phyloP scores from a whole-genome alignment of 2,888 invertebrate species.

The Sinopyrophorus schimmeli region DNA sequence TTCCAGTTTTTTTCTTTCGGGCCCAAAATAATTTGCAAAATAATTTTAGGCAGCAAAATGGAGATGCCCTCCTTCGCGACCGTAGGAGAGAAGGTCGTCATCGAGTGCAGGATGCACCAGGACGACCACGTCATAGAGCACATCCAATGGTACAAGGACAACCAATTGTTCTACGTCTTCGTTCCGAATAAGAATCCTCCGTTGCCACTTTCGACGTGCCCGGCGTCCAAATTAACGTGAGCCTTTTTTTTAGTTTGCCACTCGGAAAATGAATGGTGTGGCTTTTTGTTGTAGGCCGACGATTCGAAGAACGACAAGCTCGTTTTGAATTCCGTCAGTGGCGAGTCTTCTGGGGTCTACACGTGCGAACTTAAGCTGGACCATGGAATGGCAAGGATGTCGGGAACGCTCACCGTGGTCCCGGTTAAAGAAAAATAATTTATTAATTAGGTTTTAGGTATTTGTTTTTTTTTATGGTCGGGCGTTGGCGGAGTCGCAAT shows the following conservation, averaged over 20 bases:
- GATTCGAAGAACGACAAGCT: constrained; percentile 5
- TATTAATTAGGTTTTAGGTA: too few relatives aligned
- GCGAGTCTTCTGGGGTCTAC: constrained; percentile 6
- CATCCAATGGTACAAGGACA: constrained; percentile 20
- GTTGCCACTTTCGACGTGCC: constrained; percentile 5
- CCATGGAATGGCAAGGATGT: constrained; percentile 13
- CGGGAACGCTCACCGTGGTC: constrained; percentile 9
- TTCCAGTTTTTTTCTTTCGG: too few relatives aligned
- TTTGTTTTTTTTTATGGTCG: too few relatives aligned
- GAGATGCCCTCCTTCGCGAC: constrained; percentile 14
- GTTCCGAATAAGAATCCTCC: not conserved
- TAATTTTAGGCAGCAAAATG: constrained; percentile 18
- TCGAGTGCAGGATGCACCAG: constrained; percentile 9
- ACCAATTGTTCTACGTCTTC: constrained; percentile 9
- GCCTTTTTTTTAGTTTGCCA: not conserved
- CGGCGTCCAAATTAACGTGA: constrained; percentile 9
- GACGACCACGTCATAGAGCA: constrained; percentile 7
- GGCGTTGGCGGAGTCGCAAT: too few relatives aligned
- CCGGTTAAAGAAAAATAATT: constrained; percentile 5
- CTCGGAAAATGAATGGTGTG: too few relatives aligned
- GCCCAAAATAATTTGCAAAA: too few relatives aligned
- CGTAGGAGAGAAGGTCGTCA: constrained; percentile 1
- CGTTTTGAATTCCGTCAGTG: constrained; percentile 1
- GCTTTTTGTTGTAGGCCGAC: not conserved
- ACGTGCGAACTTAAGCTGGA: constrained; percentile 12